phyloP scores from a whole-genome alignment of 2,888 invertebrate genomes.

The Graphium colonna region DNA sequence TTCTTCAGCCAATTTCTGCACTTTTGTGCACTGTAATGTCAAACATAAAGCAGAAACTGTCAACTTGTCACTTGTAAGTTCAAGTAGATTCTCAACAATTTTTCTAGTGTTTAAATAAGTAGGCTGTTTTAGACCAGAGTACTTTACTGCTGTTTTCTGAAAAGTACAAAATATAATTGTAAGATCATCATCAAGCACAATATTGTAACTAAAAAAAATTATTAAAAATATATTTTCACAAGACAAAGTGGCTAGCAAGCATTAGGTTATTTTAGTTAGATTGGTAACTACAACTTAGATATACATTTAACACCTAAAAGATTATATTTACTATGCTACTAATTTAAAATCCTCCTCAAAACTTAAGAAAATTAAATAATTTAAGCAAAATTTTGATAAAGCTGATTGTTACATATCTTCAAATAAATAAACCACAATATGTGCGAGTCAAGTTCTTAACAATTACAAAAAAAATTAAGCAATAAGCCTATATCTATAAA shows the following conservation, averaged over 20 bases:
- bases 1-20: slow-evolving; percentile 70
- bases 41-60: slow-evolving; percentile 79
- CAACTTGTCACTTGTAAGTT: slow-evolving; percentile 72
- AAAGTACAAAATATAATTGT: slow-evolving; percentile 32
- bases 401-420: too few relatives aligned
- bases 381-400: neutral
- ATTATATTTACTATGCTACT: too few relatives aligned
- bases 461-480: too few relatives aligned
- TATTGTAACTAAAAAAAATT: too few relatives aligned
- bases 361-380: neutral
- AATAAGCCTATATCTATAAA: neutral
- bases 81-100: slow-evolving; percentile 80
- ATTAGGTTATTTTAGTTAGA: too few relatives aligned
- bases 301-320: too few relatives aligned
- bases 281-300: too few relatives aligned
- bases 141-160: slow-evolving; percentile 79
- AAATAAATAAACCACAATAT: too few relatives aligned
- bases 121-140: slow-evolving; percentile 78
- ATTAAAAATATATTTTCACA: too few relatives aligned
- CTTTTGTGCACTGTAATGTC: slow-evolving; percentile 71
- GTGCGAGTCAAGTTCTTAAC: too few relatives aligned
- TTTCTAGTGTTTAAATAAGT: slow-evolving; percentile 78
- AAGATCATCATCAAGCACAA: too few relatives aligned
- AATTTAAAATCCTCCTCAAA: neutral
- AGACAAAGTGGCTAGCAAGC: too few relatives aligned